These are phyloP conservation scores for Hippasteria phrygiana DNA, from an alignment of 53 echinoderm and acorn worm genomes.

Conservation along the genomic window DNA sequence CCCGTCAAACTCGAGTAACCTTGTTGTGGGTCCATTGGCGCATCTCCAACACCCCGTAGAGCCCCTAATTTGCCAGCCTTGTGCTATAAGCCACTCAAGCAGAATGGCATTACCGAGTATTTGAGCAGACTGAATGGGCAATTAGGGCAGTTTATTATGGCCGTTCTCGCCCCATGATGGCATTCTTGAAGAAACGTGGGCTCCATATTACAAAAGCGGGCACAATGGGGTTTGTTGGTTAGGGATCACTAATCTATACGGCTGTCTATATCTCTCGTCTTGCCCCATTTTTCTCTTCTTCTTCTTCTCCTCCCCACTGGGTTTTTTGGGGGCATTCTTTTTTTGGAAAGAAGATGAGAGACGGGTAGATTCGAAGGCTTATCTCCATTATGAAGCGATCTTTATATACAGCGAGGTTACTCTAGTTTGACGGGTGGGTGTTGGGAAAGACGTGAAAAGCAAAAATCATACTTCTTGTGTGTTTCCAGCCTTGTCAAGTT, in stretches of 20 bases:
- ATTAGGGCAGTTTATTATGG: constrained; percentile 61
- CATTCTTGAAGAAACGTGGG: constrained; percentile 39
- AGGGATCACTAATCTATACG: constrained; percentile 42
- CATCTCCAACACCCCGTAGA: background rate
- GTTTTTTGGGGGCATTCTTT: no score
- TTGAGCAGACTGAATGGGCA: constrained; percentile 60
- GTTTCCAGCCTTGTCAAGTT: no score
- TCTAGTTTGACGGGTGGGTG: background rate
- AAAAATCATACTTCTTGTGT: no score
- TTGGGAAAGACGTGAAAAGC: background rate
- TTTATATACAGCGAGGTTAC: background rate
- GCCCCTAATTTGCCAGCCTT: constrained; percentile 49
- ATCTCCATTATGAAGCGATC: background rate
- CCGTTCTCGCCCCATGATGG: constrained; percentile 14
- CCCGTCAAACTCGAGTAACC: constrained; percentile 1
- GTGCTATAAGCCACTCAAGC: constrained; percentile 31
- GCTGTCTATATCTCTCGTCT: constrained; percentile 49
- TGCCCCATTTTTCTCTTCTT: constrained; percentile 4
- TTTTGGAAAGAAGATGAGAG: no score
- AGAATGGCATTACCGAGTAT: constrained; percentile 41
- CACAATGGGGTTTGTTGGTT: constrained; percentile 36
- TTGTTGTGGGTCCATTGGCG: background rate
- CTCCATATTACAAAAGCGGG: constrained; percentile 28
- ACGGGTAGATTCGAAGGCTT: constrained; percentile 27
- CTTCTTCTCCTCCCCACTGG: background rate